Evolutionary conservation across 2,113 vertebrate species (phyloP).

Genomic region (Apeltes quadracus): DNA sequence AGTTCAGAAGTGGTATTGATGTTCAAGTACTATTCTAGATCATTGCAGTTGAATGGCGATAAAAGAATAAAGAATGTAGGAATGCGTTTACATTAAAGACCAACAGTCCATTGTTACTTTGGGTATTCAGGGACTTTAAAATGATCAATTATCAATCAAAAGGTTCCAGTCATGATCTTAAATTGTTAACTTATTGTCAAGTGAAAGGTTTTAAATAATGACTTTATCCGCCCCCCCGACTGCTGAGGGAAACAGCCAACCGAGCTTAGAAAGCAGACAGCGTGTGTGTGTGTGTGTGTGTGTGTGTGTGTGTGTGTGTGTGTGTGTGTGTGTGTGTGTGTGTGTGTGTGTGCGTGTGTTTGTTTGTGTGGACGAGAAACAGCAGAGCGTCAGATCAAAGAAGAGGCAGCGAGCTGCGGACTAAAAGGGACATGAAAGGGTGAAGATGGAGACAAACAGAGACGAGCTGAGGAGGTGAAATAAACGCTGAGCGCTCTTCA

Average conservation of each 20-base stretch:
- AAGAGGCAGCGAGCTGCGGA: not conserved
- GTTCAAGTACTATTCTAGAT: not conserved
- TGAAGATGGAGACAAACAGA: not conserved
- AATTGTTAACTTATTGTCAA: not conserved
- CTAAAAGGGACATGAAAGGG: not conserved
- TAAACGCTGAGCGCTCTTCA: not conserved
- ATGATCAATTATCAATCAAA: too few species aligned
- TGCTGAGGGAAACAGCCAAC: slow-evolving; percentile 24
- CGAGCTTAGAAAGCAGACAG: slow-evolving; percentile 22
- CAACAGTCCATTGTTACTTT: too few species aligned
- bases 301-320: too few species aligned
- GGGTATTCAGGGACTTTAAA: too few species aligned
- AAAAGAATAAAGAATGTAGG: not conserved
- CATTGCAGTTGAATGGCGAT: not conserved
- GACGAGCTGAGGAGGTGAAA: not conserved
- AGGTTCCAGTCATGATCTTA: too few species aligned
- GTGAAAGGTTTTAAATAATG: not conserved
- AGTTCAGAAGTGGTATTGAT: not conserved
- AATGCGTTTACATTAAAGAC: not conserved
- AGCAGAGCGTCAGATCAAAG: slow-evolving; percentile 13
- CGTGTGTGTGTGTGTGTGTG: not conserved
- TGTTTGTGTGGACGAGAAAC: slow-evolving; percentile 1
- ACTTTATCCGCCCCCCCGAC: slow-evolving; percentile 29
- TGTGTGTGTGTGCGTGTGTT: too few species aligned
- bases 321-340: too few species aligned